phyloP scores from a whole-genome alignment of 2,113 vertebrate genomes.

The Spilogale gracilis region DNA sequence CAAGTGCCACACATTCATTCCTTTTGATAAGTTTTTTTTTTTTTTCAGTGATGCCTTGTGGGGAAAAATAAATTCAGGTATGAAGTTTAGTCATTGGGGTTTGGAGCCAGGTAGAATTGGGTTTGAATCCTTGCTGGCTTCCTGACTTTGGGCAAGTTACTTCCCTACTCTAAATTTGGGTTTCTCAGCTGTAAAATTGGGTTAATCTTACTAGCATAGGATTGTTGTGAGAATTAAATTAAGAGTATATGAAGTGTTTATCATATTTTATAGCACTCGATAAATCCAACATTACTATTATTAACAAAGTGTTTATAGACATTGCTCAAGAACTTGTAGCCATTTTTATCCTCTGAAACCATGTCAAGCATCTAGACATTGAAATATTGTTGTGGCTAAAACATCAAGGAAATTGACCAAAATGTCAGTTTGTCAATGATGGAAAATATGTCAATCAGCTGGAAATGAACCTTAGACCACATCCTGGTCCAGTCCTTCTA shows the following conservation, averaged over 20 bases:
- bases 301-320: not conserved
- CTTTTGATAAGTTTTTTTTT: not conserved
- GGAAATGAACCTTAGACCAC: not conserved
- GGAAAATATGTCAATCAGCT: not conserved
- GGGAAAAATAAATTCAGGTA: not conserved
- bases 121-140: not conserved
- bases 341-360: not conserved
- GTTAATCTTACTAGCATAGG: not conserved
- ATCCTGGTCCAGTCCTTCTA: not conserved
- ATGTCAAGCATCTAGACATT: not conserved
- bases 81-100: not conserved
- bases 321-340: constrained; percentile 27
- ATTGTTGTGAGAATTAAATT: constrained; percentile 18
- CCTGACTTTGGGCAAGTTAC: not conserved
- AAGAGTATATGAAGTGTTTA: not conserved
- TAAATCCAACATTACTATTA: not conserved
- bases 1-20: not conserved
- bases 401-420: constrained; percentile 39
- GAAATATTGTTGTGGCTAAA: constrained; percentile 11
- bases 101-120: not conserved
- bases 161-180: not conserved
- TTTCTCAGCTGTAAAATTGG: not conserved
- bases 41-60: not conserved
- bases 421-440: not conserved
- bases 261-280: not conserved